Percentiles rank a stretch among this genome's conserved stretches.
These are phyloP conservation scores for Anguilla anguilla DNA, from an alignment of 2,797 vertebrate species.

Conservation along the genomic window DNA sequence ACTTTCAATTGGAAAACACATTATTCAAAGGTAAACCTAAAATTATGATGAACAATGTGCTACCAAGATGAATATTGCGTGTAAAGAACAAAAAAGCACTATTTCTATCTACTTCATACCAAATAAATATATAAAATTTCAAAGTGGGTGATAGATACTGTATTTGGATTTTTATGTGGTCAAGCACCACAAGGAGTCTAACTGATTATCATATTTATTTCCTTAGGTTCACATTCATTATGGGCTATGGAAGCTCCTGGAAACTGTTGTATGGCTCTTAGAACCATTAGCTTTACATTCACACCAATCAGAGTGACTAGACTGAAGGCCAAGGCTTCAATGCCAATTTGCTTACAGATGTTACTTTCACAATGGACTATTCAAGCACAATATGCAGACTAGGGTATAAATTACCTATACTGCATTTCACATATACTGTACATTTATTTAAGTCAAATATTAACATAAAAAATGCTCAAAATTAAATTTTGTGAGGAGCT, in stretches of 20 bases:
- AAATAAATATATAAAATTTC: too few species aligned
- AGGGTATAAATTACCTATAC: constrained; percentile 31
- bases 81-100: too few species aligned
- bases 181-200: background rate
- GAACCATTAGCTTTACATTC: background rate
- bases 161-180: background rate
- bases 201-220: background rate
- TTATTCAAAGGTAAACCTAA: too few species aligned
- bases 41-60: too few species aligned
- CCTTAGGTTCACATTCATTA: background rate
- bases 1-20: background rate
- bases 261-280: background rate
- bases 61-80: too few species aligned
- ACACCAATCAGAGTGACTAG: background rate
- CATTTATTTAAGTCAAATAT: background rate
- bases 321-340: background rate
- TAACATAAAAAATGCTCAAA: constrained; percentile 15
- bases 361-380: constrained; percentile 11
- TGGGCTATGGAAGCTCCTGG: background rate
- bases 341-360: background rate
- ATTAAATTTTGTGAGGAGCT: constrained; percentile 38
- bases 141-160: too few species aligned
- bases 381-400: constrained; percentile 38
- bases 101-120: too few species aligned
- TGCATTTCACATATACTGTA: constrained; percentile 9